phyloP scores from a whole-genome alignment of 2,797 vertebrate genomes.

The Pangasius mekongensis region DNA sequence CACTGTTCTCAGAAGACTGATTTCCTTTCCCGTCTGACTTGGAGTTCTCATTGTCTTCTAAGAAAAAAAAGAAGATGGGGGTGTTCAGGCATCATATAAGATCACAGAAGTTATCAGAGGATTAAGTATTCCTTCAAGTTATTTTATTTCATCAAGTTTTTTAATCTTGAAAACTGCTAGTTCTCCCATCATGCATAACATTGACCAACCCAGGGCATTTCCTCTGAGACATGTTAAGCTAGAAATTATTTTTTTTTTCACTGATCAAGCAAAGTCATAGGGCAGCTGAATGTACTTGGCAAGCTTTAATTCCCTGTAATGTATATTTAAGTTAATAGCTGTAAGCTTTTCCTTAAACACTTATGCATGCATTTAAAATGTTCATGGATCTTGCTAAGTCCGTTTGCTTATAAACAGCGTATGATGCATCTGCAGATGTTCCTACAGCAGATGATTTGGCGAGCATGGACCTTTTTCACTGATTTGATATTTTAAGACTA shows the following conservation, averaged over 20 bases:
- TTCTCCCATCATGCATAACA: neutral
- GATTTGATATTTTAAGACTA: neutral
- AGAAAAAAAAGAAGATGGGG: conserved; percentile 51
- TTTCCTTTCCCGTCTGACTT: conserved; percentile 92
- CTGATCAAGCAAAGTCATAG: neutral
- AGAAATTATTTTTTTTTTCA: neutral
- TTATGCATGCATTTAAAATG: neutral
- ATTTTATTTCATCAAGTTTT: neutral
- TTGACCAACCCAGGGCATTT: neutral
- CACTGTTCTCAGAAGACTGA: conserved; percentile 89
- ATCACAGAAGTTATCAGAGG: conserved; percentile 4
- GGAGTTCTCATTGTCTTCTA: conserved; percentile 92
- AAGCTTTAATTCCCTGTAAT: neutral
- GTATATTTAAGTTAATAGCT: neutral
- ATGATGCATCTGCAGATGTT: neutral
- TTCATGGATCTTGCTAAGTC: neutral
- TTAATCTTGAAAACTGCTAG: neutral
- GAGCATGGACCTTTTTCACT: neutral
- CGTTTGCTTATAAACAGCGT: neutral
- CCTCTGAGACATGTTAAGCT: neutral
- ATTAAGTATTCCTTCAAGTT: neutral
- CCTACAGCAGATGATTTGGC: neutral
- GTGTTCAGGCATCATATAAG: neutral
- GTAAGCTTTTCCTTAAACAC: neutral
- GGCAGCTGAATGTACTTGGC: neutral